Conservation (phyloP, 1,140 invertebrate genomes). For the Orius insidiosus region DNA sequence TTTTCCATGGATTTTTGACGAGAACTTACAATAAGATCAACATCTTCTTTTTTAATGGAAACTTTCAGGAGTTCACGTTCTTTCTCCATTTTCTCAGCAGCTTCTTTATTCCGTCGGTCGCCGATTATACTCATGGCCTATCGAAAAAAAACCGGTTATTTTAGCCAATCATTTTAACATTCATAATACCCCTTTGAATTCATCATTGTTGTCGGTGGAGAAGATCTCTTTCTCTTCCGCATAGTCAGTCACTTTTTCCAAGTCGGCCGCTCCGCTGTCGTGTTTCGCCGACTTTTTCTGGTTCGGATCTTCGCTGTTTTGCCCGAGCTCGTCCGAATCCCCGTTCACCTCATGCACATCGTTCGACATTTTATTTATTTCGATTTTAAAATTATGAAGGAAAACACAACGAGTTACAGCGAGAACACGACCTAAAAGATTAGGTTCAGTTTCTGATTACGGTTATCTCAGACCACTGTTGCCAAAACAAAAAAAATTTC, state of each 20-base stretch:
- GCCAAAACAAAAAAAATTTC: too few relatives aligned
- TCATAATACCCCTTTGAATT: constrained; percentile 65
- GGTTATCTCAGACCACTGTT: too few relatives aligned
- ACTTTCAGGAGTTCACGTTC: constrained; percentile 87
- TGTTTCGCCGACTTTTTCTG: constrained; percentile 64
- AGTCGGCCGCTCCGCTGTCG: constrained; percentile 79
- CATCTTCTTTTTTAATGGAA: constrained; percentile 91
- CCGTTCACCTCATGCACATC: constrained; percentile 37
- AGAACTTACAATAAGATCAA: constrained; percentile 88
- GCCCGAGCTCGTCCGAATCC: constrained; percentile 39
- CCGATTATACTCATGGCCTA: constrained; percentile 81
- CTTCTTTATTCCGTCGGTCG: constrained; percentile 72
- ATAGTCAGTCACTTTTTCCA: constrained; percentile 90
- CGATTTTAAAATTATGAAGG: too few relatives aligned
- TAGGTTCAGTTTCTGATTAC: too few relatives aligned
- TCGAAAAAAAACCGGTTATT: too few relatives aligned
- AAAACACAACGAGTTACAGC: too few relatives aligned
- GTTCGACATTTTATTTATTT: constrained; percentile 31
- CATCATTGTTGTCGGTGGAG: constrained; percentile 30
- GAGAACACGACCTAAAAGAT: too few relatives aligned
- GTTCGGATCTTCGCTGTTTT: constrained; percentile 37
- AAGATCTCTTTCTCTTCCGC: constrained; percentile 88
- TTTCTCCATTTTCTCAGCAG: constrained; percentile 68
- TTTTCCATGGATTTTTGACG: too few relatives aligned
- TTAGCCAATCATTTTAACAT: too few relatives aligned